phyloP scores from a whole-genome alignment of 53 echinoderm and acorn worm species.

The Hippasteria phrygiana region DNA sequence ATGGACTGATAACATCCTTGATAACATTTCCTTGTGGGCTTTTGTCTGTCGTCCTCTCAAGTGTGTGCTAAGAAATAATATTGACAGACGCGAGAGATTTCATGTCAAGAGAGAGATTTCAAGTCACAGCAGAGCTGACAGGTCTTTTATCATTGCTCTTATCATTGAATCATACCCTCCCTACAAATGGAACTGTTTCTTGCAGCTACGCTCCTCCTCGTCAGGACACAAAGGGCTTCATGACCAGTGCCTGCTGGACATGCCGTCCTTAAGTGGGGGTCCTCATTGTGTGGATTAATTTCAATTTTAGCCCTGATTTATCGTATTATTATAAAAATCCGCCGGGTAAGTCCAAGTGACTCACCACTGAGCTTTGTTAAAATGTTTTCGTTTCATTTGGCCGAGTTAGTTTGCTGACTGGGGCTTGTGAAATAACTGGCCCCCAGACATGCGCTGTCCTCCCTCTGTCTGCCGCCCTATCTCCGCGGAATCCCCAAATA shows the following conservation, averaged over 20 bases:
- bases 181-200: constrained; percentile 46
- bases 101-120: not conserved
- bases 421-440: constrained; percentile 35
- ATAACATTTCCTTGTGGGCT: not conserved
- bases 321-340: constrained; percentile 43
- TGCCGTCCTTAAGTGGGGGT: constrained; percentile 38
- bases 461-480: not conserved
- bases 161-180: constrained; percentile 6
- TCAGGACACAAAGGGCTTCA: constrained; percentile 22
- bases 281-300: constrained; percentile 58
- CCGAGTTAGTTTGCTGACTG: constrained; percentile 27
- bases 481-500: constrained; percentile 47
- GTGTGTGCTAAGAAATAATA: not conserved
- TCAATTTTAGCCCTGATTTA: constrained; percentile 59
- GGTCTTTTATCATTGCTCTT: not conserved
- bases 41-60: not conserved
- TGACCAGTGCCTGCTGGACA: constrained; percentile 28
- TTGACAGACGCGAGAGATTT: constrained; percentile 1
- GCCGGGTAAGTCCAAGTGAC: constrained; percentile 36
- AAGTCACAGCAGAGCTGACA: not conserved
- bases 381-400: constrained; percentile 65
- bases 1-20: not conserved
- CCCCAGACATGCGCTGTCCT: not conserved
- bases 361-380: constrained; percentile 67
- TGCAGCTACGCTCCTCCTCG: not conserved